phyloP scores from a whole-genome alignment of 1,140 invertebrate species.

The Philopotamus ludificatus region DNA sequence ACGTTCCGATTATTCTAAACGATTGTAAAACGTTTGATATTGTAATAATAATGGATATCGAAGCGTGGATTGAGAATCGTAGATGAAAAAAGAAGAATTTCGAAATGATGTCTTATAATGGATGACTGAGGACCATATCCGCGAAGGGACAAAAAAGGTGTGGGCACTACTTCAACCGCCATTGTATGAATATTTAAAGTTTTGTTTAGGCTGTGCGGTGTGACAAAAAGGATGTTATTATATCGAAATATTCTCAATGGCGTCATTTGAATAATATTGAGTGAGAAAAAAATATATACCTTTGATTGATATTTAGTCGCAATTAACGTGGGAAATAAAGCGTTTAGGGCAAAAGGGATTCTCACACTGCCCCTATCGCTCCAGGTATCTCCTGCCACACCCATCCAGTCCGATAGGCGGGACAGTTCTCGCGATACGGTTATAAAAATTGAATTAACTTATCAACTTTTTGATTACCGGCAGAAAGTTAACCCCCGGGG shows the following conservation, averaged over 20 bases:
- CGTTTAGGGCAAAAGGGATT: too few relatives aligned
- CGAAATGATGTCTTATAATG: slow-evolving; percentile 36
- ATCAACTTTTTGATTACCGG: slow-evolving; percentile 34
- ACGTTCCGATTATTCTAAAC: too few relatives aligned
- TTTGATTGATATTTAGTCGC: background rate
- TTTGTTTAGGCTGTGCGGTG: background rate
- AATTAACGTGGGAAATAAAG: background rate
- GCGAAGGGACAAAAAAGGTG: slow-evolving; percentile 9
- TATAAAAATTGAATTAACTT: slow-evolving; percentile 37
- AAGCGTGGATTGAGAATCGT: background rate
- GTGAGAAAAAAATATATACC: background rate
- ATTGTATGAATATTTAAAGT: slow-evolving; percentile 9
- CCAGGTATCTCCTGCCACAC: too few relatives aligned
- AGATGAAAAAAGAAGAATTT: too few relatives aligned
- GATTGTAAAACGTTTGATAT: too few relatives aligned
- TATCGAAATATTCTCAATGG: background rate
- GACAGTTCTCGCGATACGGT: slow-evolving; percentile 32
- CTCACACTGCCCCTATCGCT: too few relatives aligned
- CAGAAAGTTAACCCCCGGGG: background rate
- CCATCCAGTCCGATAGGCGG: too few relatives aligned
- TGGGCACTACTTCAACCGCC: slow-evolving; percentile 12
- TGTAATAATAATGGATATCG: background rate
- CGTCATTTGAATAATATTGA: background rate
- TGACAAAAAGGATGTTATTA: background rate
- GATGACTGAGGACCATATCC: slow-evolving; percentile 34